phyloP scores from a whole-genome alignment of 2,113 vertebrate species.

The Nibea coibor region DNA sequence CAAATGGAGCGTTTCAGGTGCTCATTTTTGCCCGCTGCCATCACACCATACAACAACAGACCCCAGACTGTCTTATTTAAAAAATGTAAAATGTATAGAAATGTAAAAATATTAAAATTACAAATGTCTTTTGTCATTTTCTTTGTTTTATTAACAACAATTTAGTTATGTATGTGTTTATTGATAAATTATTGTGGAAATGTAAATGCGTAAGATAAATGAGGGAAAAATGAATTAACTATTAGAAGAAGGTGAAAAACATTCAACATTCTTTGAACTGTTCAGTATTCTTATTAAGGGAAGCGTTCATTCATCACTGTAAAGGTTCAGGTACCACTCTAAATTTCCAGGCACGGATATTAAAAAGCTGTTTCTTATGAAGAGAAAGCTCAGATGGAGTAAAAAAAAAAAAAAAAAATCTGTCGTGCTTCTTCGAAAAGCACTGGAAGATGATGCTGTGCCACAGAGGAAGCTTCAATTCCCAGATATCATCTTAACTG shows the following conservation, averaged over 20 bases:
- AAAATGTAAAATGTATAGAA: too few relatives aligned
- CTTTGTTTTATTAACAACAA: too few relatives aligned
- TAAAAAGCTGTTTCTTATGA: not conserved
- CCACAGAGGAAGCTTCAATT: slow-evolving; percentile 1
- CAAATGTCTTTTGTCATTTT: too few relatives aligned
- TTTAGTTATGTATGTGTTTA: too few relatives aligned
- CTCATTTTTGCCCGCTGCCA: too few relatives aligned
- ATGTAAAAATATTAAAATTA: too few relatives aligned
- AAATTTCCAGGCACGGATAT: not conserved
- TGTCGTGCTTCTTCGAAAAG: not conserved
- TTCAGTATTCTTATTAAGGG: not conserved
- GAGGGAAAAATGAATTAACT: not conserved
- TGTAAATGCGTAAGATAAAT: too few relatives aligned
- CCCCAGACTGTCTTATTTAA: too few relatives aligned
- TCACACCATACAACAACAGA: too few relatives aligned
- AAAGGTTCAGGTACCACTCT: not conserved
- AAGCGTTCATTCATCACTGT: not conserved
- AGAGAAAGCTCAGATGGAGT: not conserved
- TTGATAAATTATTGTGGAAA: too few relatives aligned
- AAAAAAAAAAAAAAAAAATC: not conserved
- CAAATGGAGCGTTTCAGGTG: not conserved
- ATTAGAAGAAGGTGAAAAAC: not conserved
- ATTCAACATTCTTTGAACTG: not conserved
- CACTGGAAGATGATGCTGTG: not conserved
- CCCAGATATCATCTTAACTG: slow-evolving; percentile 17